Evolutionary conservation across 2,888 invertebrate species (phyloP).

Genomic region (Drosophila pullipes): DNA sequence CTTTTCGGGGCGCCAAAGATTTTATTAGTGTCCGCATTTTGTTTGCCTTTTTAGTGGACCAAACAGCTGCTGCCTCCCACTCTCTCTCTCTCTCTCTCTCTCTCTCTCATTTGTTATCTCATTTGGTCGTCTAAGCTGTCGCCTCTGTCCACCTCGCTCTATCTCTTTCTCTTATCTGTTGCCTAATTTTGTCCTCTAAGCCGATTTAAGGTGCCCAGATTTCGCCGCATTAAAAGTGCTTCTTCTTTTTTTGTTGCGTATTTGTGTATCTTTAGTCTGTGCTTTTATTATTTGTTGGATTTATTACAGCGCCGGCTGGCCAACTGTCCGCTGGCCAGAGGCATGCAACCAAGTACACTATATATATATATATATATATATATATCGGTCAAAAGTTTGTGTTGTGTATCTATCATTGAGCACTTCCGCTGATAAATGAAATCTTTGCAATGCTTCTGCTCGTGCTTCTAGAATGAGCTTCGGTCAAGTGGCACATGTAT

Average conservation of each 20-base stretch:
- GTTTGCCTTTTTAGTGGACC: constrained; percentile 66
- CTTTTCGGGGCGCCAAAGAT: constrained; percentile 35
- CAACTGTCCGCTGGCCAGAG: constrained; percentile 11
- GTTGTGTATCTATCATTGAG: constrained; percentile 55
- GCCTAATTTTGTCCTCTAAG: constrained; percentile 71
- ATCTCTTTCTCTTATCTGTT: constrained; percentile 46
- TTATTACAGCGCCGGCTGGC: constrained; percentile 52
- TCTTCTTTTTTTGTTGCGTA: background rate
- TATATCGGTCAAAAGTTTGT: constrained; percentile 76
- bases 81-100: background rate
- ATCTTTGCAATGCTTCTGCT: constrained; percentile 46
- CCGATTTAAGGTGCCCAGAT: constrained; percentile 77
- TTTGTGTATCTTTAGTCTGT: constrained; percentile 3
- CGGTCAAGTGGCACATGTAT: constrained; percentile 68
- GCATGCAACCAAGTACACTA: no score
- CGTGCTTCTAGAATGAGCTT: constrained; percentile 21
- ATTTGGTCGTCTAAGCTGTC: constrained; percentile 51
- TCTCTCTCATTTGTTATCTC: background rate
- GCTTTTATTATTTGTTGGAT: constrained; percentile 49
- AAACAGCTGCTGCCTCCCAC: constrained; percentile 59
- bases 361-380: background rate
- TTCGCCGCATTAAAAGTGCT: constrained; percentile 60
- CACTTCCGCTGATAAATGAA: constrained; percentile 75
- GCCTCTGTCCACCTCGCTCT: constrained; percentile 6
- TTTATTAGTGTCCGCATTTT: constrained; percentile 73